Evolutionary conservation across 1,140 invertebrate species (phyloP), one percentile per base, ranked within the genome.

Genomic region (Papilio helenus): DNA sequence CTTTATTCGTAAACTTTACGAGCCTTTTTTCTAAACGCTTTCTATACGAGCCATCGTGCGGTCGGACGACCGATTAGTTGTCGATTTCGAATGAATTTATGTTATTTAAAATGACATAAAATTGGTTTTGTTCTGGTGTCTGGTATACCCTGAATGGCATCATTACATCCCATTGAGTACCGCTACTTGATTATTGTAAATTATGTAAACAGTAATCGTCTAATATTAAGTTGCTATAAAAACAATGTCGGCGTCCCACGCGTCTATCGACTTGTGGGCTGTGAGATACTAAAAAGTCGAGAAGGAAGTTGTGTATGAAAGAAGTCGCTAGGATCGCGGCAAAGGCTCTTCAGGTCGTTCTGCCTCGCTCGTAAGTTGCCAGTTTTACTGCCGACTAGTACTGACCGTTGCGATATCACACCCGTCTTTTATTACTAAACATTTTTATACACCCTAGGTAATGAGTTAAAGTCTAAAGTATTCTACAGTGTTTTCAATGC

Each of bases 1-100:
- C 23, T 68, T 68, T 68, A 68, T 68, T 68, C 26, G 14, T 68
- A 34, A 68, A 68, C 26, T 68, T 68, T 68, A 68, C 61, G 61
- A 68, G 23, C 51, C n/a, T 55, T 55, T 29, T 68, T 68, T 16
- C 26, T 16, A 68, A 68, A 68, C 26, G 61, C 61, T 68, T 68
- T 68, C 26, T 29, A 68, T 68, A 68, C 34, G 7, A 68, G 26
- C 26, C 14, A 29, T 29, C 26, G 61, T 68, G 61, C 26, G 26
- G 23, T 68, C 26, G 61, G 9, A 68, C 26, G 29, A 29, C 26
- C 61, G 61, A 29, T 68, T 68, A 68, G 61, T 68, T 68, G 26
- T 68, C 61, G 26, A 68, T 68, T 68, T 68, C 26, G 26, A 68
- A 68, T 29, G 58, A 61, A 23, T 68, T 68, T 68, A 68, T 34